Percentiles rank a stretch among this genome's conserved stretches.
Conservation (phyloP, 2,797 vertebrate species). For the Gallinago solitaria region DNA sequence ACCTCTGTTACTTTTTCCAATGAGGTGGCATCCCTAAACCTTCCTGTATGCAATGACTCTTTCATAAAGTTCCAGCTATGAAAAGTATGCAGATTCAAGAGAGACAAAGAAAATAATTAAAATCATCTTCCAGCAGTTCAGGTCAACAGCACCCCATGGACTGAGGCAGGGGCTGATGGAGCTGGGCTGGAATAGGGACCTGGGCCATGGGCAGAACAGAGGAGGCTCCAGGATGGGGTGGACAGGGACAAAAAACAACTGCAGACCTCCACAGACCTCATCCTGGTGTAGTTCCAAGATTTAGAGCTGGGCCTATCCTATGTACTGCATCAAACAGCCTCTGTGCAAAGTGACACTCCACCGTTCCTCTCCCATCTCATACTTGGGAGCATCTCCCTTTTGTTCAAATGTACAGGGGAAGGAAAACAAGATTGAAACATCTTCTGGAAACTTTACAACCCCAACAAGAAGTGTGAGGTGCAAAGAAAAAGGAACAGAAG, state of each 20-base stretch:
- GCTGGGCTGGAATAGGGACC: not conserved
- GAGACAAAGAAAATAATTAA: not conserved
- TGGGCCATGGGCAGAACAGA: not conserved
- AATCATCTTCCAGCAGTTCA: not conserved
- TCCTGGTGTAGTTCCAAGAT: not conserved
- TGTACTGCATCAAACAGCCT: not conserved
- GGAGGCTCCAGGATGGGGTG: not conserved
- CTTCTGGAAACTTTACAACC: not conserved
- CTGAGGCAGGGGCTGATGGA: not conserved
- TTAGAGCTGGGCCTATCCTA: not conserved
- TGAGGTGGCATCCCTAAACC: not conserved
- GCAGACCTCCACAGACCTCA: not conserved
- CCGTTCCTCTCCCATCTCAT: accelerated
- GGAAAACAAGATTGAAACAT: not conserved
- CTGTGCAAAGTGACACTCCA: accelerated
- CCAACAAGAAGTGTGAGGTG: not conserved
- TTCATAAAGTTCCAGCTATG: not conserved
- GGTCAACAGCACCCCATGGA: not conserved
- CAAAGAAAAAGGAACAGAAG: not conserved
- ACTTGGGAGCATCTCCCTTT: not conserved
- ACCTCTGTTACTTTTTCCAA: not conserved
- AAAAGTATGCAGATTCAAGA: not conserved
- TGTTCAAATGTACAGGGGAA: not conserved
- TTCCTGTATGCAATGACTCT: not conserved
- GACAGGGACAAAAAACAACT: not conserved